A percentile compares a stretch with the other conserved stretches of the same genome.
Conservation (phyloP, 2,888 invertebrate species). For the Leptura quadrifasciata region DNA sequence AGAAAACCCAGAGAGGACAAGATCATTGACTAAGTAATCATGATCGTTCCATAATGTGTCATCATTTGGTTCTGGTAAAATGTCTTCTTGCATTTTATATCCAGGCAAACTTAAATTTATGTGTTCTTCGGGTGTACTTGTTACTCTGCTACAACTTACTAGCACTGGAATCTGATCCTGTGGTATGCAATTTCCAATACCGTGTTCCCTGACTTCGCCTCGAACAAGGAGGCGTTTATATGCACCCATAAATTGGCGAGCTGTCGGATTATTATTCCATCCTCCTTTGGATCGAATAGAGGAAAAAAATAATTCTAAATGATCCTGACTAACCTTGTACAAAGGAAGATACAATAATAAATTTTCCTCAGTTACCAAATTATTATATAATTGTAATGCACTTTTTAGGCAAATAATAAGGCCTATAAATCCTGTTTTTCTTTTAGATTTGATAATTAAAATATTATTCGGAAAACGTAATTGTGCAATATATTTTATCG, state of each 20-base stretch:
- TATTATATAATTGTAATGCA: too few species aligned
- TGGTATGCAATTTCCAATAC: constrained; percentile 38
- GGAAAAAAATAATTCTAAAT: constrained; percentile 38
- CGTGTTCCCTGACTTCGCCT: constrained; percentile 11
- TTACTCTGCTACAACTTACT: background rate
- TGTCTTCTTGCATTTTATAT: too few species aligned
- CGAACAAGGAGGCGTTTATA: constrained; percentile 32
- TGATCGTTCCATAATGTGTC: background rate
- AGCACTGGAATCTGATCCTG: constrained; percentile 32
- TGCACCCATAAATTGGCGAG: constrained; percentile 29
- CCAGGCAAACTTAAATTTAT: background rate
- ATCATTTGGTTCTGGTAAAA: background rate
- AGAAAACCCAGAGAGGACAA: constrained; percentile 32
- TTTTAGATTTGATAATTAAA: constrained; percentile 35
- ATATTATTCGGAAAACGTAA: too few species aligned
- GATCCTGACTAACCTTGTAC: constrained; percentile 39
- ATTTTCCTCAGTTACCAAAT: too few species aligned
- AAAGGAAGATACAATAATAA: constrained; percentile 1
- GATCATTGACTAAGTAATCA: background rate
- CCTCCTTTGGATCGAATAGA: constrained; percentile 32
- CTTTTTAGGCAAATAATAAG: constrained; percentile 39
- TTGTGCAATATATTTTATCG: too few species aligned
- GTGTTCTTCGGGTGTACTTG: background rate
- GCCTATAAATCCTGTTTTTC: constrained; percentile 52
- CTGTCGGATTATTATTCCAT: constrained; percentile 45